Evolutionary conservation across 2,113 vertebrate genomes (phyloP).

Genomic region (Labeo catla): DNA sequence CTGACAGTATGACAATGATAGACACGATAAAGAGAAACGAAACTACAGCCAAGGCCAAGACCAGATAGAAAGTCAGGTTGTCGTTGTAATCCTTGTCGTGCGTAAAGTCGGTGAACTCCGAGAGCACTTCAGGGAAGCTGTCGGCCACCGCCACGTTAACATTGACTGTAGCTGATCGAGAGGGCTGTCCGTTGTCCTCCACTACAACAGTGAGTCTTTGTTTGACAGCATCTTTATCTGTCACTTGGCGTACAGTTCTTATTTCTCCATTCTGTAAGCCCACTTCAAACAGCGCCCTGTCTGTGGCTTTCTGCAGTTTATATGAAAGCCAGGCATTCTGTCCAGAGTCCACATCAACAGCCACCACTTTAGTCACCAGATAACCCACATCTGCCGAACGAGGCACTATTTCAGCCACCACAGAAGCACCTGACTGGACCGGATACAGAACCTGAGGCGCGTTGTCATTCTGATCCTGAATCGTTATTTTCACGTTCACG

Average conservation of each 20-base stretch:
- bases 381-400: slow-evolving; percentile 55
- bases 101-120: slow-evolving; percentile 48
- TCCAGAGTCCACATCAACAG: slow-evolving; percentile 61
- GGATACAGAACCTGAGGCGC: slow-evolving; percentile 62
- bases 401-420: slow-evolving; percentile 62
- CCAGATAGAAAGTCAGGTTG: slow-evolving; percentile 54
- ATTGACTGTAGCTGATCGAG: slow-evolving; percentile 55
- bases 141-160: slow-evolving; percentile 61
- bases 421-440: slow-evolving; percentile 53
- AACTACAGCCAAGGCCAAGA: slow-evolving; percentile 58
- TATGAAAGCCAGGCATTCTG: slow-evolving; percentile 68
- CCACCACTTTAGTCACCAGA: slow-evolving; percentile 55
- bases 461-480: slow-evolving; percentile 70
- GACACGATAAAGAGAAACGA: slow-evolving; percentile 72
- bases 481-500: slow-evolving; percentile 55
- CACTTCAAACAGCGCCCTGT: slow-evolving; percentile 63
- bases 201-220: slow-evolving; percentile 62
- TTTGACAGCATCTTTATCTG: slow-evolving; percentile 58
- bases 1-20: slow-evolving; percentile 55
- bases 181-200: slow-evolving; percentile 59
- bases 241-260: slow-evolving; percentile 53
- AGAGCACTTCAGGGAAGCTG: slow-evolving; percentile 59
- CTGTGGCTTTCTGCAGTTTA: slow-evolving; percentile 60
- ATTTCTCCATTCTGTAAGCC: slow-evolving; percentile 66
- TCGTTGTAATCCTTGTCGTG: slow-evolving; percentile 32